These are phyloP conservation scores for Polypedilum pembai DNA, from an alignment of 1,140 invertebrate genomes.

Conservation along the genomic window DNA sequence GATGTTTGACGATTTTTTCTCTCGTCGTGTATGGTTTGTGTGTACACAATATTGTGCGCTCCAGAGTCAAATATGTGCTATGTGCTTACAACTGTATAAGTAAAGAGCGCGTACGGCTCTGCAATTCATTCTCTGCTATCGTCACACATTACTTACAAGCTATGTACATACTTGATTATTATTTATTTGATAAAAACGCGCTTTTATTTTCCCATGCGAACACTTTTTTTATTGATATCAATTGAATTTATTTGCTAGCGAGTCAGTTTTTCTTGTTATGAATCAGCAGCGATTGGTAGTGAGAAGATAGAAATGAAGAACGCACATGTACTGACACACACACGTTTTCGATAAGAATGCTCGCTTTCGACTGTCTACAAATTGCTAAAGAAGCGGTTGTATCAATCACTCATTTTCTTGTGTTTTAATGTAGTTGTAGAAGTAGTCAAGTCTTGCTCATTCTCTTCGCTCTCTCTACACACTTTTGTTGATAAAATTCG, in stretches of 20 bases:
- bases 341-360: slow-evolving; percentile 16
- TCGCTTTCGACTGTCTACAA: not conserved
- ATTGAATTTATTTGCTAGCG: too few relatives aligned
- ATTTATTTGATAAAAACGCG: too few relatives aligned
- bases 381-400: slow-evolving; percentile 5
- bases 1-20: not conserved
- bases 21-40: too few relatives aligned
- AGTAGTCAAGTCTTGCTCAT: not conserved
- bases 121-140: not conserved
- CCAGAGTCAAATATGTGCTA: too few relatives aligned
- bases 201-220: too few relatives aligned
- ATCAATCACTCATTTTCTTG: slow-evolving; percentile 5
- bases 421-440: not conserved
- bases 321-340: not conserved
- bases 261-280: not conserved
- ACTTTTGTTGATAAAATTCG: not conserved
- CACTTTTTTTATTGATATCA: too few relatives aligned
- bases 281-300: not conserved
- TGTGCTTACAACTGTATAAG: too few relatives aligned
- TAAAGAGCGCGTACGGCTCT: too few relatives aligned
- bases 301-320: not conserved
- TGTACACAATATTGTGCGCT: too few relatives aligned
- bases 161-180: too few relatives aligned
- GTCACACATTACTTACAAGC: not conserved
- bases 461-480: not conserved